Evolutionary conservation across 2,888 invertebrate genomes (phyloP), one percentile per base, ranked within the genome.

Genomic region (Eristalinus aeneus): DNA sequence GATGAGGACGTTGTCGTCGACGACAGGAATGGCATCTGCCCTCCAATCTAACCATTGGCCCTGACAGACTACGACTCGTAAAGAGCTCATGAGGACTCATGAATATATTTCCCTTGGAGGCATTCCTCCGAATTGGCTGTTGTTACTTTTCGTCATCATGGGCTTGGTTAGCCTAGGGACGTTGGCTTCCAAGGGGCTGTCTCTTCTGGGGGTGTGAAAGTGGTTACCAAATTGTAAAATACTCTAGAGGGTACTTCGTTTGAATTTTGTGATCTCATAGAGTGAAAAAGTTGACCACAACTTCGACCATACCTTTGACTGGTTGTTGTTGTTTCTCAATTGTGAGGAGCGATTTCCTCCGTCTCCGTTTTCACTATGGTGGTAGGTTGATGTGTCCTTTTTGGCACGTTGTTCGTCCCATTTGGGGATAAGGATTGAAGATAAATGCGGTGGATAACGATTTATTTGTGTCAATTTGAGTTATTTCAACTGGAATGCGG

Each of bases 401-500:
- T 75, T 77, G 74, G 87, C 64, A 69, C 77, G 56, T 88, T 71
- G 77, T 81, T 78, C 87, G 86, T 88, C 89, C 89, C 89, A 89
- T 90, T 90, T 78, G 74, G 86, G 77, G 81, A 76, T 69, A 32
- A 46, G 77, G 69, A 86, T 86, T 81, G 77, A 78, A 88, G 88
- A 89, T 88, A 88, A 88, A 89, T 89, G 87, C 82, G 88, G 81
- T 77, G 83, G 85, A 86, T 88, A 88, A 88, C 88, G 88, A 89
- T 89, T 88, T 88, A 88, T 89, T 89, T 88, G 88, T 88, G 87
- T 88, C 88, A 89, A 88, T 89, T 89, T 87, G 78, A 82, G 85
- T 36, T 72, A 75, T 85, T 85, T 85, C 85, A 85, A 85, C 76
- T 76, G 85, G 76, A 60, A 46, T 20, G 23, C 58, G 39, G 71